These are phyloP conservation scores for Plectropomus leopardus DNA, from an alignment of 2,113 vertebrate species.

Conservation along the genomic window DNA sequence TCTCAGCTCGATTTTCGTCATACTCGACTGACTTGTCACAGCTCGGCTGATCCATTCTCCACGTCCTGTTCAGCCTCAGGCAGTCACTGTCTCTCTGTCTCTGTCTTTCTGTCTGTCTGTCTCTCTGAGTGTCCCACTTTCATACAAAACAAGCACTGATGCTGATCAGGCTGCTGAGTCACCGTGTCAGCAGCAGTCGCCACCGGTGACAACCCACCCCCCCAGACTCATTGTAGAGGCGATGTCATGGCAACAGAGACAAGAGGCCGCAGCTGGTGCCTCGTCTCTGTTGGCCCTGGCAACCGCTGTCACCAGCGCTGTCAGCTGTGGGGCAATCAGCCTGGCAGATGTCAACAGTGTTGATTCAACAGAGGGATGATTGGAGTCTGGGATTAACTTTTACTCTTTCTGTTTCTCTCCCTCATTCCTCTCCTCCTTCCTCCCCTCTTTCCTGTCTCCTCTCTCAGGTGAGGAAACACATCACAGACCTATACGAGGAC, in stretches of 20 bases:
- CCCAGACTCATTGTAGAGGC: not conserved
- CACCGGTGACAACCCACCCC: not conserved
- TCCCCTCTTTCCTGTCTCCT: not conserved
- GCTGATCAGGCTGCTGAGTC: constrained; percentile 48
- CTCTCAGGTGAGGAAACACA: constrained; percentile 94
- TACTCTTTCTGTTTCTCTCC: not conserved
- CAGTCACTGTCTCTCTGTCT: not conserved
- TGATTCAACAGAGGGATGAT: constrained; percentile 35
- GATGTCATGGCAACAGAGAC: constrained; percentile 56
- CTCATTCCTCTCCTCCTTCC: not conserved
- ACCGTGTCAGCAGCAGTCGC: constrained; percentile 14
- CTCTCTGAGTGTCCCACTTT: constrained; percentile 28
- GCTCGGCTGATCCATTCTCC: not conserved
- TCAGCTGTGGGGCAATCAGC: constrained; percentile 26
- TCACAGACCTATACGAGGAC: constrained; percentile 87
- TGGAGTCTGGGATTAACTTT: constrained; percentile 24
- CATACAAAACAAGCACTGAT: constrained; percentile 9
- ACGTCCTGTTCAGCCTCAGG: not conserved
- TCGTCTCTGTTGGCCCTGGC: constrained; percentile 35
- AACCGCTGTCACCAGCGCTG: constrained; percentile 24
- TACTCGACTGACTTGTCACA: not conserved
- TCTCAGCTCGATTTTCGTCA: too few species aligned
- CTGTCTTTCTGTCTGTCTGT: not conserved
- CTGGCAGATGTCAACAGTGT: constrained; percentile 45
- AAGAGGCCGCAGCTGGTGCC: constrained; percentile 51